A percentile compares a stretch with the other conserved stretches of the same genome.
Conservation (phyloP, 2,888 invertebrate species). For the Micropterix aruncella region DNA sequence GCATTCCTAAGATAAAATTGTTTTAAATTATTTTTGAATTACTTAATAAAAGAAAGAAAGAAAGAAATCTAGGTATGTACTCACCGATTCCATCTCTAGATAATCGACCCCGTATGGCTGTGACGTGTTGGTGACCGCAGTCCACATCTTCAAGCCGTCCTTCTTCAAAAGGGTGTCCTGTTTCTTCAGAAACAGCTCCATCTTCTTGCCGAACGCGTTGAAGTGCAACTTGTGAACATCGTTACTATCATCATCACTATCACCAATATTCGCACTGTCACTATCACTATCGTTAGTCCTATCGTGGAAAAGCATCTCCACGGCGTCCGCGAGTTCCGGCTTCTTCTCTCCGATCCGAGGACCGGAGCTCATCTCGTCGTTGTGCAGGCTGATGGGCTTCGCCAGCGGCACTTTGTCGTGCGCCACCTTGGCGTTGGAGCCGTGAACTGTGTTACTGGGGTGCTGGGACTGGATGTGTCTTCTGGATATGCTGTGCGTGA, state of each 20-base stretch:
- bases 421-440: conserved; percentile 15
- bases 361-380: conserved; percentile 33
- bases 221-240: conserved; percentile 54
- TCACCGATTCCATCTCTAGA: conserved; percentile 61
- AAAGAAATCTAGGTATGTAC: too few relatives aligned
- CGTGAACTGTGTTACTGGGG: conserved; percentile 16
- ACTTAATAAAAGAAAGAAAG: conserved; percentile 6
- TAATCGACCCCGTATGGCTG: conserved; percentile 68
- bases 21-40: too few relatives aligned
- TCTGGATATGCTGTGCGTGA: conserved; percentile 46
- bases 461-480: conserved; percentile 28
- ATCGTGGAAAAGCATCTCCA: conserved; percentile 11
- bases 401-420: conserved; percentile 23
- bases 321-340: conserved; percentile 2
- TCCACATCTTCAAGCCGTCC: conserved; percentile 69
- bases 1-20: too few relatives aligned
- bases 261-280: conserved; percentile 20
- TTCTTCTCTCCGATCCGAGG: conserved; percentile 15
- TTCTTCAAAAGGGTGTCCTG: conserved; percentile 67
- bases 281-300: conserved; percentile 19
- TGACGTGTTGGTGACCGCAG: conserved; percentile 61
- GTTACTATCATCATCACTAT: conserved; percentile 26
- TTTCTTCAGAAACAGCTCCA: conserved; percentile 59
- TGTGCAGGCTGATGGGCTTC: conserved; percentile 26
- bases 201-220: conserved; percentile 64